These are phyloP conservation scores for Brachionus rotundiformis DNA, from an alignment of 1,140 invertebrate species.

Conservation along the genomic window DNA sequence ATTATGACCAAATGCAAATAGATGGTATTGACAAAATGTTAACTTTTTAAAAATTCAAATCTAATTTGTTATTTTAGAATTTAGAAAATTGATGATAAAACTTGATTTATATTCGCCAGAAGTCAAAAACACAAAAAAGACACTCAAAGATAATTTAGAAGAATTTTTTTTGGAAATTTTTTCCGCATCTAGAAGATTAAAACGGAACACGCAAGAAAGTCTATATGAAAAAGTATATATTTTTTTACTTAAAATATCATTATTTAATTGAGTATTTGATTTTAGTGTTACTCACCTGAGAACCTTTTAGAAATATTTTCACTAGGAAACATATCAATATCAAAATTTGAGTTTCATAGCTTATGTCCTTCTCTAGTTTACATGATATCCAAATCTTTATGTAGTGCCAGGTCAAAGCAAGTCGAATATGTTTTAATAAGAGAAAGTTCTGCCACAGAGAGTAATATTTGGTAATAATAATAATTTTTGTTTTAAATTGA, in stretches of 20 bases:
- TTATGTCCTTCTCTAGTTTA: constrained; percentile 25
- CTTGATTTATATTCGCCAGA: not conserved
- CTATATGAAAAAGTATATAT: constrained; percentile 9
- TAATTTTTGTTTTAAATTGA: not conserved
- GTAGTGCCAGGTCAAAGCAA: not conserved
- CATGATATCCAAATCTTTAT: not conserved
- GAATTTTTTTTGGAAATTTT: not conserved
- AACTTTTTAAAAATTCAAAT: not conserved
- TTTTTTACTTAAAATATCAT: not conserved
- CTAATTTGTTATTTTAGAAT: not conserved
- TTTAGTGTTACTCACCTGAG: constrained; percentile 16
- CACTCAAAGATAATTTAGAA: not conserved
- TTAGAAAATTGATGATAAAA: constrained; percentile 12
- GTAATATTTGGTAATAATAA: not conserved
- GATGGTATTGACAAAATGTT: not conserved
- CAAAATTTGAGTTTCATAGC: constrained; percentile 40
- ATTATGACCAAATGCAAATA: not conserved
- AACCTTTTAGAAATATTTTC: not conserved
- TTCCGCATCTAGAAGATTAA: not conserved
- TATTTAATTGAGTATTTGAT: no score
- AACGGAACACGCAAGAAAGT: not conserved
- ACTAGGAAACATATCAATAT: not conserved
- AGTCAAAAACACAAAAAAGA: not conserved
- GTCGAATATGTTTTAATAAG: not conserved
- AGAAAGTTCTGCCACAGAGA: not conserved